A percentile compares a stretch with the other conserved stretches of the same genome.
phyloP scores from a whole-genome alignment of 2,888 invertebrate genomes.

The Tetanocera ferruginea region DNA sequence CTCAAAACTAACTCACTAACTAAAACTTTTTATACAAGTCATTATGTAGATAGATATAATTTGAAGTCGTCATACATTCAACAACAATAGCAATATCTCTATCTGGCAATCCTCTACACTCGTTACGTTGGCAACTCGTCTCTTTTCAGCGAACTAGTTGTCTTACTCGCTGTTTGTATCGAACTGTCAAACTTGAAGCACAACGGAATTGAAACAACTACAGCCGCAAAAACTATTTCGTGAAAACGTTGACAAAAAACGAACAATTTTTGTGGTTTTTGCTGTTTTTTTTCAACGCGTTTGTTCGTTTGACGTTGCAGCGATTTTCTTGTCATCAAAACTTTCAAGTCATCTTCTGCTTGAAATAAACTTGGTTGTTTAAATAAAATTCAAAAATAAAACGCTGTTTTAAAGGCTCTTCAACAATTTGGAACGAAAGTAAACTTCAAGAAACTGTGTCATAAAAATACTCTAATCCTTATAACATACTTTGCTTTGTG shows the following conservation, averaged over 20 bases:
- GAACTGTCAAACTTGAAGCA: conserved; percentile 38
- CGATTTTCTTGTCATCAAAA: conserved; percentile 31
- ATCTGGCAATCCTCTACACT: conserved; percentile 1
- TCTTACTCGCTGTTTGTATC: background rate
- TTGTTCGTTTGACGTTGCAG: conserved; percentile 47
- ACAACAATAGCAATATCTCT: background rate
- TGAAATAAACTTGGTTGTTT: background rate
- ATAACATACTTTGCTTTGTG: too few relatives aligned
- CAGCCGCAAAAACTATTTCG: conserved; percentile 24
- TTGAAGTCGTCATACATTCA: too few relatives aligned
- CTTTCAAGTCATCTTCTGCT: conserved; percentile 23
- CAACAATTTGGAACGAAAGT: too few relatives aligned
- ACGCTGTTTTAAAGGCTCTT: too few relatives aligned
- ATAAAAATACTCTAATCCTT: too few relatives aligned
- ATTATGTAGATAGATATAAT: too few relatives aligned
- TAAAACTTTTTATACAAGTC: too few relatives aligned
- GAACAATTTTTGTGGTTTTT: conserved; percentile 46
- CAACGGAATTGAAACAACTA: conserved; percentile 30
- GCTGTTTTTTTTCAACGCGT: background rate
- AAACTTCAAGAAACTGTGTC: too few relatives aligned
- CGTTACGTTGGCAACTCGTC: background rate
- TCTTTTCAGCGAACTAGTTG: conserved; percentile 8
- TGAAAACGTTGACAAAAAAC: conserved; percentile 28
- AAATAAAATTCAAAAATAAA: too few relatives aligned
- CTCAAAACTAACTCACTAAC: too few relatives aligned